phyloP scores from a whole-genome alignment of 2,797 vertebrate species.

The Pangasius sanitwongsei region DNA sequence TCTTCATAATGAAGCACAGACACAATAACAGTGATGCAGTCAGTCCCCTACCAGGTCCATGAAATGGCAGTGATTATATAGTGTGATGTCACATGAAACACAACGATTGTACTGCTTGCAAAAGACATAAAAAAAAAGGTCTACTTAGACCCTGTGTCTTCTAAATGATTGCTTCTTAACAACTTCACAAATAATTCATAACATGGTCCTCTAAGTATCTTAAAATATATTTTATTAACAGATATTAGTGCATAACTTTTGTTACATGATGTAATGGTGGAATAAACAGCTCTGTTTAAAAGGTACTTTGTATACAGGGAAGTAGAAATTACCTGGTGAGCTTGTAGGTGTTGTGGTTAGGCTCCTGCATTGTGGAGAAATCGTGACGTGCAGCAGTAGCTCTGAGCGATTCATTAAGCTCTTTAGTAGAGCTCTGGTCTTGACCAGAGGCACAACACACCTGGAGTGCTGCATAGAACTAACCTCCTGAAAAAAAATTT shows the following conservation, averaged over 20 bases:
- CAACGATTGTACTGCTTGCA: not conserved
- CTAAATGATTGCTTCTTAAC: not conserved
- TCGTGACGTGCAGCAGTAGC: conserved; percentile 93
- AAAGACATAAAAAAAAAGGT: not conserved
- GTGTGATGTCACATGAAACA: not conserved
- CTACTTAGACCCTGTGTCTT: not conserved
- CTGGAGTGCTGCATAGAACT: conserved; percentile 82
- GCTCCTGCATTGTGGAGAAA: conserved; percentile 93
- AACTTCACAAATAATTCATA: not conserved
- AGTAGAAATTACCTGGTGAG: conserved; percentile 38
- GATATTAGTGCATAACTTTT: not conserved
- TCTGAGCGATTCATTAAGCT: conserved; percentile 97
- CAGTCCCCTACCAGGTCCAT: not conserved
- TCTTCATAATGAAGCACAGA: not conserved
- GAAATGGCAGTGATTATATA: not conserved
- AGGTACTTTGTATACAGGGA: not conserved
- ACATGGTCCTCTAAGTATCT: not conserved
- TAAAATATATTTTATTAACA: not conserved
- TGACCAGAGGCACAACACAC: conserved; percentile 81
- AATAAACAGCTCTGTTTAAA: not conserved
- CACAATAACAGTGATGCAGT: not conserved
- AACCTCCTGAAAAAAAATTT: conserved; percentile 96
- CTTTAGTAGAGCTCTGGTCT: conserved; percentile 92
- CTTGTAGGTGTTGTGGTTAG: conserved; percentile 68
- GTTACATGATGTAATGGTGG: not conserved